A percentile compares a stretch with the other conserved stretches of the same genome.
Conservation (phyloP, 2,113 vertebrate genomes). For the Bettongia penicillata region DNA sequence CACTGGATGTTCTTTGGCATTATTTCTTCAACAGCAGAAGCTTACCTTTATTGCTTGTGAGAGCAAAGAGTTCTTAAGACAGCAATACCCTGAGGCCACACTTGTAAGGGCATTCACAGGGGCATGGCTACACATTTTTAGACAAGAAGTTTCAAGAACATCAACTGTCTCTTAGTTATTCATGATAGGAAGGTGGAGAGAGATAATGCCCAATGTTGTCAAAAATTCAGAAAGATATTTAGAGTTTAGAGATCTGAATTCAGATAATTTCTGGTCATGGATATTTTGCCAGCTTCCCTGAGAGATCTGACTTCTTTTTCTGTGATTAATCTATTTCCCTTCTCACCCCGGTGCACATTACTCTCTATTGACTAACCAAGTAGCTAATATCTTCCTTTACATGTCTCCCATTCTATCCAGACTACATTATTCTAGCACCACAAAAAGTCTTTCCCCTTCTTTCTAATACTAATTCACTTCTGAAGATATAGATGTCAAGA, state of each 20-base stretch:
- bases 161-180: neutral
- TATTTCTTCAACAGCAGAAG: neutral
- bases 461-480: neutral
- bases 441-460: neutral
- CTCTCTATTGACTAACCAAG: neutral
- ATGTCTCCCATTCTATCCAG: neutral
- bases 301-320: neutral
- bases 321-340: neutral
- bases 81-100: neutral
- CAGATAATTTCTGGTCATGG: neutral
- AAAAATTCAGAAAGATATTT: neutral
- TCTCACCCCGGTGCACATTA: neutral
- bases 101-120: neutral
- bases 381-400: neutral
- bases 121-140: neutral
- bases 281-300: neutral
- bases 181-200: neutral
- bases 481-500: neutral
- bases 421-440: neutral
- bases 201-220: neutral
- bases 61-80: neutral
- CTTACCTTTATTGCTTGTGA: neutral
- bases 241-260: neutral
- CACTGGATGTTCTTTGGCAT: neutral
- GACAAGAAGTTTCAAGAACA: neutral